Base-by-base conservation (phyloP, 2,113 vertebrate genomes). In the Alouatta palliata region DNA sequence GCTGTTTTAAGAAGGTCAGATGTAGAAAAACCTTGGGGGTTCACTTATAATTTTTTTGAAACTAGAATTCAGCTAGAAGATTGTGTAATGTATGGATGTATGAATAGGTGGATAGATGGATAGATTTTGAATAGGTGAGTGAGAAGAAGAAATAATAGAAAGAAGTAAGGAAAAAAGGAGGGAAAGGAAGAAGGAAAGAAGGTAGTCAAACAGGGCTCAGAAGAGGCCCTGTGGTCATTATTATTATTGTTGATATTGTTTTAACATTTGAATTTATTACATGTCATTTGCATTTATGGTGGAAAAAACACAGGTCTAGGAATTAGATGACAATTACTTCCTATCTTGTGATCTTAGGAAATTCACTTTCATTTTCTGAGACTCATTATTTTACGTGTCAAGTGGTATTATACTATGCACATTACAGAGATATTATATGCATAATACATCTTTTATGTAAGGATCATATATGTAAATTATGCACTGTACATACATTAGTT, bases 381-480 rank as follows among this genome's bases (percentile, higher is more conserved):
- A 30, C 61, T 95, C 87, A 95, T 93, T 87, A 84, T 88, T 87
- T 95, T 47, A 76, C 94, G 87, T 87, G 80, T 96, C 70, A 79
- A 95, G 64, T 80, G 80, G 79, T 68, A 87, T 96, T 93, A 96
- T 87, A 66, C 68, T 87, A 4, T n/a, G 16, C 21, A 84, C 45
- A 86, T 93, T 86, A 89, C 35, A 71, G 64, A 64, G n/a, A 75
- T 90, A 40, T 76, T 96, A 64, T 64, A 87, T 87, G 43, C 7
- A 0, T 92, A 73, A 75, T 64, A 71, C 75, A 79, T 87, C 56
- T 96, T 81, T 90, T 68, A 43, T 76, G n/a, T 82, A 89, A 73
- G 89, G 56, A 95, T 86, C 90, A 73, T 49, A 8, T 90, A 90
- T 96, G 87, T 97, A 95, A 89, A 95, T 95, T 66, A 81, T 85